phyloP scores from a whole-genome alignment of 2,113 vertebrate genomes.

The Laticauda laticaudata region DNA sequence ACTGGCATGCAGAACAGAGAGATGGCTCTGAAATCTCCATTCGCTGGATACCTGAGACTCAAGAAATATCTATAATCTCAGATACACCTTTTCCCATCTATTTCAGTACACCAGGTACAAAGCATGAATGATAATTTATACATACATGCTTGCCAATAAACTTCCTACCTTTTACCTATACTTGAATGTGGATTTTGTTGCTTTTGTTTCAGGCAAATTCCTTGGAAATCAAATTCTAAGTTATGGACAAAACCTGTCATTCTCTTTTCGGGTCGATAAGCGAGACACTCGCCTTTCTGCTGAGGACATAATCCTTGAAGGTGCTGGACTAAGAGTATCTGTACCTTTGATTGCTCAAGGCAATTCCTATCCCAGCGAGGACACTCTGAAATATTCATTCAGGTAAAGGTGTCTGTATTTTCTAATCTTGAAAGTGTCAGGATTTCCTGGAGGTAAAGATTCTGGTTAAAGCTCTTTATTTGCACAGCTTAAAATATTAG shows the following conservation, averaged over 20 bases:
- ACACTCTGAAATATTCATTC: conserved; percentile 81
- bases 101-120: conserved; percentile 89
- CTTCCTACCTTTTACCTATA: not conserved
- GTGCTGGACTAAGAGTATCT: conserved; percentile 79
- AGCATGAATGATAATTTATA: not conserved
- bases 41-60: conserved; percentile 79
- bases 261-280: conserved; percentile 88
- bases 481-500: not conserved
- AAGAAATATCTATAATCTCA: conserved; percentile 85
- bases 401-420: conserved; percentile 71
- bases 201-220: conserved; percentile 80
- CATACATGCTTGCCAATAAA: not conserved
- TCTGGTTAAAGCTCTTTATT: not conserved
- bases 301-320: conserved; percentile 92
- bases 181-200: conserved; percentile 16
- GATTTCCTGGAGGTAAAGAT: not conserved
- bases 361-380: conserved; percentile 90
- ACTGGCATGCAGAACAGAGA: conserved; percentile 85
- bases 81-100: conserved; percentile 94
- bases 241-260: conserved; percentile 90
- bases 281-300: conserved; percentile 89
- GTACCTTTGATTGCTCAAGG: conserved; percentile 95
- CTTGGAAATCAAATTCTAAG: conserved; percentile 90
- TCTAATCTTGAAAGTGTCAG: accelerated
- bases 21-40: conserved; percentile 79